phyloP scores from a whole-genome alignment of 1,140 invertebrate genomes.

The Leptinotarsa defecta region DNA sequence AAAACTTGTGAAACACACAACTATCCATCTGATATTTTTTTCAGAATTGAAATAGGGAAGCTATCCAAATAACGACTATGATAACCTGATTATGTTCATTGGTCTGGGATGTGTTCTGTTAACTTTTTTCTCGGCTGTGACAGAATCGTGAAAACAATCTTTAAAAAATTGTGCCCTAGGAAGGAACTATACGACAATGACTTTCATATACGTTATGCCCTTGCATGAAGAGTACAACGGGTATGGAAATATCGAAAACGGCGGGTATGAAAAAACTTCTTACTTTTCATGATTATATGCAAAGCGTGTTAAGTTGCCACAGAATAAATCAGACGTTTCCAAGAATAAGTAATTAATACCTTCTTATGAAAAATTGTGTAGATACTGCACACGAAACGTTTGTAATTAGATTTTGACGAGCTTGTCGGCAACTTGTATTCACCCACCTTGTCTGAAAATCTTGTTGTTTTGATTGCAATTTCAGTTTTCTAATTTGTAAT shows the following conservation, averaged over 20 bases:
- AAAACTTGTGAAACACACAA: no score
- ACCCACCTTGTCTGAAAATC: neutral
- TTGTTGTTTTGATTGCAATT: no score
- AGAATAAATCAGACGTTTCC: constrained; percentile 21
- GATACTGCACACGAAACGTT: constrained; percentile 19
- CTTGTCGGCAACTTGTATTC: neutral
- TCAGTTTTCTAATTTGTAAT: no score
- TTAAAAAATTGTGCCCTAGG: constrained; percentile 5
- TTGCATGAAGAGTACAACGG: constrained; percentile 53
- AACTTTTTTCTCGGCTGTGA: no score
- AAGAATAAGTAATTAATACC: constrained; percentile 14
- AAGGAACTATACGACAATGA: constrained; percentile 46
- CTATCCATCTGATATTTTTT: no score
- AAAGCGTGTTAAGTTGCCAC: constrained; percentile 22
- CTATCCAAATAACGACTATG: no score
- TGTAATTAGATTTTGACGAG: constrained; percentile 8
- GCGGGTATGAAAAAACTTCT: constrained; percentile 32
- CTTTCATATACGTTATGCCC: constrained; percentile 55
- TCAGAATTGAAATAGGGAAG: no score
- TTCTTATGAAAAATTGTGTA: constrained; percentile 16
- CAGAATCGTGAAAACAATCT: neutral
- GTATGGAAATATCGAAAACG: constrained; percentile 52
- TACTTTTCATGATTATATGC: constrained; percentile 22
- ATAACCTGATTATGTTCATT: no score
- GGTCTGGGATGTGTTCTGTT: no score